These are phyloP conservation scores for Diacarnus erythraeanus DNA, from an alignment of 37 sponge, comb jelly and placozoan genomes.

Conservation along the genomic window DNA sequence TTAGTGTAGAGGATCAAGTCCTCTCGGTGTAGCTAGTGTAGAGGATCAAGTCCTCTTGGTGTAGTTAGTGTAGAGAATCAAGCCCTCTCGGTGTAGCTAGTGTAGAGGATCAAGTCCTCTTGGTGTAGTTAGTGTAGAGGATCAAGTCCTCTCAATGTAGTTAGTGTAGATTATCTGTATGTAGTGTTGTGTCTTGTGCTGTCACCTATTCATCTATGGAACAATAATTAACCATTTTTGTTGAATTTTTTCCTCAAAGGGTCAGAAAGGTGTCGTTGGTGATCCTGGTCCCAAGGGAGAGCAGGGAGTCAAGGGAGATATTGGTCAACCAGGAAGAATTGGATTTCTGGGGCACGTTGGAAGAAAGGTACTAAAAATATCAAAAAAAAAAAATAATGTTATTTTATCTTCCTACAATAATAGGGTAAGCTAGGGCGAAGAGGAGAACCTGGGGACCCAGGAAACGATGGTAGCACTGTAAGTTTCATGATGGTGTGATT, in stretches of 20 bases:
- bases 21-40: too few relatives aligned
- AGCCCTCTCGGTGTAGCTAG: too few relatives aligned
- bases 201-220: not conserved
- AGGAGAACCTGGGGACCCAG: slow-evolving; percentile 23
- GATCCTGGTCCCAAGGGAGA: slow-evolving; percentile 26
- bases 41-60: too few relatives aligned
- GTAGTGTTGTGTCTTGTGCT: not conserved
- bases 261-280: slow-evolving; percentile 33
- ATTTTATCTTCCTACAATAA: not conserved
- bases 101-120: too few relatives aligned
- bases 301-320: slow-evolving; percentile 21
- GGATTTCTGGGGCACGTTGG: slow-evolving; percentile 19
- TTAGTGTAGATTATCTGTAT: not conserved
- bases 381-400: not conserved
- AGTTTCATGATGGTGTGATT: too few relatives aligned
- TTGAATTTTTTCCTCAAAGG: not conserved
- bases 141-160: too few relatives aligned
- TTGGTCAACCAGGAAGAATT: slow-evolving; percentile 22
- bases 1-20: too few relatives aligned
- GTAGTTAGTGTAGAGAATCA: too few relatives aligned
- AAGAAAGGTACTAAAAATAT: slow-evolving; percentile 15
- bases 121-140: too few relatives aligned
- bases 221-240: not conserved
- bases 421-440: too few relatives aligned
- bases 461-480: slow-evolving; percentile 18